Conservation (phyloP, 2,888 invertebrate species). For the Stratiomys singularior region DNA sequence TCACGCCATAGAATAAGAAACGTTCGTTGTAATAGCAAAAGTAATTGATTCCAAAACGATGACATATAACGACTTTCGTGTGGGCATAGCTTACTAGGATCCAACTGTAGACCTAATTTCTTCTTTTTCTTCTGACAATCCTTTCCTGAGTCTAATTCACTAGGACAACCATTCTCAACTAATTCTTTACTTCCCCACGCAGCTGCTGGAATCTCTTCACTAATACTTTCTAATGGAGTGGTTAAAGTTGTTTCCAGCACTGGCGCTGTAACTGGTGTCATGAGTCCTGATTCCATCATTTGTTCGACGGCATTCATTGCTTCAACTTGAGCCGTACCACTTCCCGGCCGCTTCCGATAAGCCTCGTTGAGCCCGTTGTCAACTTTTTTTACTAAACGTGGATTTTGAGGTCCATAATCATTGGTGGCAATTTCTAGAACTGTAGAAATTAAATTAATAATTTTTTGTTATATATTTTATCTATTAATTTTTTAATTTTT, state of each 20-base stretch:
- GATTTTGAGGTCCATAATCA: constrained; percentile 74
- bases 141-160: neutral
- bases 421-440: constrained; percentile 85
- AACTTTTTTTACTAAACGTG: constrained; percentile 70
- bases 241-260: constrained; percentile 55
- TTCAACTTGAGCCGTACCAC: constrained; percentile 63
- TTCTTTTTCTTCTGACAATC: constrained; percentile 53
- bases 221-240: constrained; percentile 56
- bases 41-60: constrained; percentile 70
- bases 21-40: constrained; percentile 72
- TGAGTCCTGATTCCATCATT: constrained; percentile 67
- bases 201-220: constrained; percentile 57
- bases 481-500: constrained; percentile 13
- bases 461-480: constrained; percentile 1
- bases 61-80: constrained; percentile 68
- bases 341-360: constrained; percentile 67
- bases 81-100: constrained; percentile 60
- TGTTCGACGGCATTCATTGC: constrained; percentile 64
- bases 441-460: constrained; percentile 57
- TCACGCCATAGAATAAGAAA: constrained; percentile 75
- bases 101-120: constrained; percentile 55
- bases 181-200: constrained; percentile 55
- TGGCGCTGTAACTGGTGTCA: constrained; percentile 68
- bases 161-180: neutral
- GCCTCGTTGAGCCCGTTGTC: constrained; percentile 71